Conservation (phyloP, 2,888 invertebrate genomes). For the Gasteruption jaculator region DNA sequence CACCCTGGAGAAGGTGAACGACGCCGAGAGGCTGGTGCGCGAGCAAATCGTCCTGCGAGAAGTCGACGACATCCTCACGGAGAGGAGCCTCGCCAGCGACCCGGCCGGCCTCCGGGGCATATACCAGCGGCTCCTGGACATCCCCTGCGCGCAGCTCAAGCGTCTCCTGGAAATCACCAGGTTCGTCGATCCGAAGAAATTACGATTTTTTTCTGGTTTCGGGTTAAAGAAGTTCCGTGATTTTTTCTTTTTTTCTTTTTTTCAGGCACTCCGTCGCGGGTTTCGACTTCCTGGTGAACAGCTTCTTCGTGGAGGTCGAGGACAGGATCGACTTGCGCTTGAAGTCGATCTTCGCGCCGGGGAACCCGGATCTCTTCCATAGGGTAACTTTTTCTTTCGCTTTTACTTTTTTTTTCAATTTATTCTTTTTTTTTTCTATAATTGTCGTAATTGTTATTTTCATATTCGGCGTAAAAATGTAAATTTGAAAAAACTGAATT, state of each 20-base stretch:
- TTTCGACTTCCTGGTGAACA: slow-evolving; percentile 76
- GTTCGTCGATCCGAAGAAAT: slow-evolving; percentile 41
- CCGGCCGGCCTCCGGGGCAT: slow-evolving; percentile 66
- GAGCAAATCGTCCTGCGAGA: slow-evolving; percentile 65
- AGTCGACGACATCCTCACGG: slow-evolving; percentile 68
- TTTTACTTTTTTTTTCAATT: no score
- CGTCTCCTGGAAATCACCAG: slow-evolving; percentile 46
- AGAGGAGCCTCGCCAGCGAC: slow-evolving; percentile 60
- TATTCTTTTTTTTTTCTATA: no score
- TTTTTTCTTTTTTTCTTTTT: slow-evolving; percentile 13
- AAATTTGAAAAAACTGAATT: no score
- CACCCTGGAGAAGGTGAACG: slow-evolving; percentile 63
- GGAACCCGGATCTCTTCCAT: slow-evolving; percentile 85
- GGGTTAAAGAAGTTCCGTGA: background rate
- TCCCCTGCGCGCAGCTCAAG: slow-evolving; percentile 67
- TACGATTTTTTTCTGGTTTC: slow-evolving; percentile 45
- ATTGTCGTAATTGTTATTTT: no score
- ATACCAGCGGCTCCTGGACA: slow-evolving; percentile 66
- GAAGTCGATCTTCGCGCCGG: slow-evolving; percentile 84
- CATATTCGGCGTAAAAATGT: no score
- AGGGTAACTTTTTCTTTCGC: slow-evolving; percentile 51
- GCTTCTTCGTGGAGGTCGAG: slow-evolving; percentile 85
- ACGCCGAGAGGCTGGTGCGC: slow-evolving; percentile 70
- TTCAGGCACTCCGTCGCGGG: slow-evolving; percentile 54
- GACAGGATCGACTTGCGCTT: slow-evolving; percentile 76